These are phyloP conservation scores for Oreotrochilus melanogaster DNA, from an alignment of 2,113 vertebrate genomes.

Conservation along the genomic window DNA sequence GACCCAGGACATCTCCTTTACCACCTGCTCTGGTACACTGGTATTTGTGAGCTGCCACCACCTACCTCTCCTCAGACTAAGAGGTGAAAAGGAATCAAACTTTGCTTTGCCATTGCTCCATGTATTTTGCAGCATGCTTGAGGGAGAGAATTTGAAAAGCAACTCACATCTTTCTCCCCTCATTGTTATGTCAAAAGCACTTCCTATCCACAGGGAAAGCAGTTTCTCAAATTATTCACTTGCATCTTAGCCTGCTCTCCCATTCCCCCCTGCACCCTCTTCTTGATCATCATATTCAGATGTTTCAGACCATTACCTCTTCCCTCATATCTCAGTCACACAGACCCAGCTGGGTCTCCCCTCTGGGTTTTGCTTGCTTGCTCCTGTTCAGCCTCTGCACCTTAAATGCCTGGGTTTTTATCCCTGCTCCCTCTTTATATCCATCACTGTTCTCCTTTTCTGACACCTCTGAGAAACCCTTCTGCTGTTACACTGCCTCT, in stretches of 20 bases:
- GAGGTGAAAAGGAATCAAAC: neutral
- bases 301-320: conserved; percentile 41
- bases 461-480: conserved; percentile 26
- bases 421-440: neutral
- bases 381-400: conserved; percentile 19
- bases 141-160: neutral
- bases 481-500: neutral
- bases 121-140: neutral
- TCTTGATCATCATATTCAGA: conserved; percentile 5
- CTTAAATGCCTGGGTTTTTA: neutral
- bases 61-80: neutral
- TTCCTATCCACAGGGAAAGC: neutral
- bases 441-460: neutral
- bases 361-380: conserved; percentile 22
- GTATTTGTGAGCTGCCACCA: neutral
- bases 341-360: conserved; percentile 32
- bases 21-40: neutral
- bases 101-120: neutral
- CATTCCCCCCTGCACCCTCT: neutral
- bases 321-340: conserved; percentile 23
- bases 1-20: neutral
- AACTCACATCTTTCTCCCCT: neutral
- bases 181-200: conserved; percentile 25
- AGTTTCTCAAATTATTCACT: conserved; percentile 11
- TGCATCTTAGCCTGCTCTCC: conserved; percentile 12